Conservation (phyloP, 2,888 invertebrate genomes). For the Apodemia duryi region DNA sequence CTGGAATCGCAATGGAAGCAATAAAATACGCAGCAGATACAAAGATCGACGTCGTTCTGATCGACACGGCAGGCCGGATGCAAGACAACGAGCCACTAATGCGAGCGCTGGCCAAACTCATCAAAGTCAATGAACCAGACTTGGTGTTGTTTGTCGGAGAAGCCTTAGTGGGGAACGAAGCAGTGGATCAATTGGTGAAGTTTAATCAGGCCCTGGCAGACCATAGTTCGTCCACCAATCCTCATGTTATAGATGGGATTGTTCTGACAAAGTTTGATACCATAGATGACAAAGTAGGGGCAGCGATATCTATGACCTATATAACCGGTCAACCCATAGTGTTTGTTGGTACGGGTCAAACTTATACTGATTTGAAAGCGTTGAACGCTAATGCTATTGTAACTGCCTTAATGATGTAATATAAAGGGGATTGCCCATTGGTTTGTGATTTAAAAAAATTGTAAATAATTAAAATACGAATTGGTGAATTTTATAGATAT, state of each 20-base stretch:
- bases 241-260: slow-evolving; percentile 98
- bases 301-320: slow-evolving; percentile 99
- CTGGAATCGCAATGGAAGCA: slow-evolving; percentile 98
- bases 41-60: slow-evolving; percentile 93
- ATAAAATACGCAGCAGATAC: slow-evolving; percentile 92
- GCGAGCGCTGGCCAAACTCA: slow-evolving; percentile 97
- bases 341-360: slow-evolving; percentile 99
- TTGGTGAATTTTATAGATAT: too few species aligned
- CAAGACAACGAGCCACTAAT: slow-evolving; percentile 99
- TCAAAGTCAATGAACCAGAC: slow-evolving; percentile 97
- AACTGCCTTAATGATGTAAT: slow-evolving; percentile 94
- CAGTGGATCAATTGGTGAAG: slow-evolving; percentile 98
- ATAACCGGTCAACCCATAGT: slow-evolving; percentile 99
- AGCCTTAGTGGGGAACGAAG: slow-evolving; percentile 99
- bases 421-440: too few species aligned
- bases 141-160: slow-evolving; percentile 99
- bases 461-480: too few species aligned
- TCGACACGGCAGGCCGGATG: slow-evolving; percentile 99
- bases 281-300: slow-evolving; percentile 99
- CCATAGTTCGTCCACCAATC: slow-evolving; percentile 86
- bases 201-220: slow-evolving; percentile 99
- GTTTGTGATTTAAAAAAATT: too few species aligned
- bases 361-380: slow-evolving; percentile 98
- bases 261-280: slow-evolving; percentile 99
- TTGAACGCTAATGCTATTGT: slow-evolving; percentile 98